These are phyloP conservation scores for Lordiphosa mommai DNA, from an alignment of 1,140 invertebrate species.

Conservation along the genomic window DNA sequence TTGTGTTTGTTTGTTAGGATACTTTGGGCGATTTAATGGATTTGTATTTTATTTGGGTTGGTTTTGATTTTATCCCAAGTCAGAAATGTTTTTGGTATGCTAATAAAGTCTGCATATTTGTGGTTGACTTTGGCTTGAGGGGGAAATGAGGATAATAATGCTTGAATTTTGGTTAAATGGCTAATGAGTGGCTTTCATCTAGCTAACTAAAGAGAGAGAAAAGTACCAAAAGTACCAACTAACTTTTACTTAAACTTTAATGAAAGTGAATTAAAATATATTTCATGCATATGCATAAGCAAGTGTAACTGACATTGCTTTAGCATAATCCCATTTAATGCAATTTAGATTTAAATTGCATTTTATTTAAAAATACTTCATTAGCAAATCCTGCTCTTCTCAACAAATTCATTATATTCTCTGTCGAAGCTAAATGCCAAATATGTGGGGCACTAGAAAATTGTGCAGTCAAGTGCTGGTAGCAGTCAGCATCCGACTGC, in stretches of 20 bases:
- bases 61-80: slow-evolving; percentile 22
- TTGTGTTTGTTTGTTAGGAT: slow-evolving; percentile 19
- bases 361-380: slow-evolving; percentile 66
- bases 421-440: slow-evolving; percentile 17
- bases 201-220: not conserved
- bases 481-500: no score
- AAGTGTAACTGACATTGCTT: not conserved
- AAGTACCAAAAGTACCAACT: not conserved
- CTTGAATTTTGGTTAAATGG: not conserved
- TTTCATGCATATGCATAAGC: not conserved
- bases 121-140: slow-evolving; percentile 13
- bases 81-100: slow-evolving; percentile 11
- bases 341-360: slow-evolving; percentile 68
- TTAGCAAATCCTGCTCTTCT: slow-evolving; percentile 58
- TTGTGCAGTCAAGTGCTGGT: slow-evolving; percentile 32
- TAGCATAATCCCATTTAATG: slow-evolving; percentile 49
- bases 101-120: slow-evolving; percentile 44
- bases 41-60: slow-evolving; percentile 33
- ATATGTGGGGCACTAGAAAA: slow-evolving; percentile 35
- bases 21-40: slow-evolving; percentile 56
- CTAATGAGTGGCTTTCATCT: not conserved
- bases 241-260: slow-evolving; percentile 1
- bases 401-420: slow-evolving; percentile 69
- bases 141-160: slow-evolving; percentile 5
- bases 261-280: slow-evolving; percentile 9